Conservation (phyloP, 2,113 vertebrate species). For the Nipponia nippon region DNA sequence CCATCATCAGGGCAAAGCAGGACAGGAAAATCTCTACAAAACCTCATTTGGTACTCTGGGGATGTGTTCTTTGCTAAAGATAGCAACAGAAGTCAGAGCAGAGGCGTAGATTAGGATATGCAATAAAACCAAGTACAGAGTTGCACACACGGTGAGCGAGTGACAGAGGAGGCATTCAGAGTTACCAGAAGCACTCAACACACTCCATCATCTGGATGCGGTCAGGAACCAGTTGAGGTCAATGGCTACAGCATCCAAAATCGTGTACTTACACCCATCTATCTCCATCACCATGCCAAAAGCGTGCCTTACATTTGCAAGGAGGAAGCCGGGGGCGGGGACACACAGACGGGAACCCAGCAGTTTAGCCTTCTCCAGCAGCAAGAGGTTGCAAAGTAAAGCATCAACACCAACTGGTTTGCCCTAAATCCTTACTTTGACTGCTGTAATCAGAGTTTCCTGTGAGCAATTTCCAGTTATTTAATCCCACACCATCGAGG, state of each 20-base stretch:
- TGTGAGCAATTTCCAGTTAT: background rate
- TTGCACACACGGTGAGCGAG: fast-evolving
- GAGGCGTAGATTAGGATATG: background rate
- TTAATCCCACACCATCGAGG: background rate
- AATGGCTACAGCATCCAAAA: background rate
- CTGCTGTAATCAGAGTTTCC: background rate
- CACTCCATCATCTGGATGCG: background rate
- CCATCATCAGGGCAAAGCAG: background rate
- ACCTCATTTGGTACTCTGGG: background rate
- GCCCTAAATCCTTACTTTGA: background rate
- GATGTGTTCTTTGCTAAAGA: background rate
- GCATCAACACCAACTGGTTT: background rate
- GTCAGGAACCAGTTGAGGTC: background rate
- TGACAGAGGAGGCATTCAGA: background rate
- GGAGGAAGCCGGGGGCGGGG: no score
- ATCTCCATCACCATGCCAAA: background rate
- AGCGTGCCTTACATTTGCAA: background rate
- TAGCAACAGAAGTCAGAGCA: background rate
- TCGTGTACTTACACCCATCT: background rate
- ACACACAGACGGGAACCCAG: background rate
- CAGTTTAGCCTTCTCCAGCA: background rate
- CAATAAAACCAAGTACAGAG: background rate
- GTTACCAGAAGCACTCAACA: background rate
- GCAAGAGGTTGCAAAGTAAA: background rate
- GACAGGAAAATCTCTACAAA: background rate